phyloP scores from a whole-genome alignment of 1,140 invertebrate species.

The Frieseomelitta varia region DNA sequence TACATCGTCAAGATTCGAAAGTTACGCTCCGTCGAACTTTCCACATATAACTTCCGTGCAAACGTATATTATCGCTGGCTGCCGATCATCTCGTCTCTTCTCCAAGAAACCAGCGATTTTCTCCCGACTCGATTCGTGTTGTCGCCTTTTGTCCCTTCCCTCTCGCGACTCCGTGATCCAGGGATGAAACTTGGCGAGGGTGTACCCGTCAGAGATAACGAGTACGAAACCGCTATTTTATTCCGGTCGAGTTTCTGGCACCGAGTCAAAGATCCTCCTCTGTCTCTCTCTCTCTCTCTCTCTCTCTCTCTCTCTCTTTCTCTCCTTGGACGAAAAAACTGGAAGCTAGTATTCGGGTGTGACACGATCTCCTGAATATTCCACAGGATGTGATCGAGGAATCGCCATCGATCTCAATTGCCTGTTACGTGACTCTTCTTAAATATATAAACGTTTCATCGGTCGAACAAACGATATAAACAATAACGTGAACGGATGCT shows the following conservation, averaged over 20 bases:
- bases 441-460: not conserved
- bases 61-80: too few species aligned
- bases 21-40: not conserved
- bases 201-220: constrained; percentile 21
- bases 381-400: too few species aligned
- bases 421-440: not conserved
- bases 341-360: not conserved
- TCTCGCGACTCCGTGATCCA: not conserved
- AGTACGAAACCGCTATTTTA: constrained; percentile 14
- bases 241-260: constrained; percentile 18
- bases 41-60: not conserved
- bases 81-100: not conserved
- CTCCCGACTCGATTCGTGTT: not conserved
- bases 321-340: not conserved
- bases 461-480: not conserved
- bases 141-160: too few species aligned
- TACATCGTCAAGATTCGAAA: constrained; percentile 40
- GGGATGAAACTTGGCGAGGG: constrained; percentile 16
- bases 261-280: not conserved
- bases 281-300: too few species aligned
- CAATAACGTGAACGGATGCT: not conserved
- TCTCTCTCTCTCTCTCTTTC: too few species aligned
- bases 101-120: not conserved
- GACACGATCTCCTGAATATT: too few species aligned
- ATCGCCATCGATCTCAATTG: not conserved